These are phyloP conservation scores for Sebastolobus alascanus DNA, from an alignment of 2,797 vertebrate genomes.

Conservation along the genomic window DNA sequence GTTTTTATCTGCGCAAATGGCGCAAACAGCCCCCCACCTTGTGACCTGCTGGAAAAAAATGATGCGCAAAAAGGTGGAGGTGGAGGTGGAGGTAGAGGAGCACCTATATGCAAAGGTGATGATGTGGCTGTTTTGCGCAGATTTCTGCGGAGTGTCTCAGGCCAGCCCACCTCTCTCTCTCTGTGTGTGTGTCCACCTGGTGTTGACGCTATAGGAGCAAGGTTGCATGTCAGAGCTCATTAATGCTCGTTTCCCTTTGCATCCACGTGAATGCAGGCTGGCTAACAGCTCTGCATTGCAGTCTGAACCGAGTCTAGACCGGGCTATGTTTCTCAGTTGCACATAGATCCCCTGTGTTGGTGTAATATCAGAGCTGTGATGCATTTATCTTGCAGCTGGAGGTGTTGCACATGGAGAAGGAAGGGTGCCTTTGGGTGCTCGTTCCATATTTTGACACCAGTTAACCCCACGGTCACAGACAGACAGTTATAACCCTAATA, in stretches of 20 bases:
- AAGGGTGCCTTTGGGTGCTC: constrained; percentile 18
- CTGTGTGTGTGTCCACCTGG: constrained; percentile 58
- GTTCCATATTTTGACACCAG: constrained; percentile 20
- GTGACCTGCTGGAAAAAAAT: constrained; percentile 14
- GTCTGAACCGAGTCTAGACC: constrained; percentile 73
- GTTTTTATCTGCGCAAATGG: constrained; percentile 43
- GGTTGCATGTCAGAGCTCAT: constrained; percentile 75
- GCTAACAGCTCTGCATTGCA: constrained; percentile 81
- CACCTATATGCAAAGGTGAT: constrained; percentile 58
- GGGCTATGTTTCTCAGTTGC: constrained; percentile 53
- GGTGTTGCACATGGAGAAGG: constrained; percentile 24
- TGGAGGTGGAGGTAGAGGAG: constrained; percentile 45
- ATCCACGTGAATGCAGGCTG: constrained; percentile 68
- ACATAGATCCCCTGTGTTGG: constrained; percentile 53
- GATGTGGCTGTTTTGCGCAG: constrained; percentile 64
- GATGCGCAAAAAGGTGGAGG: background rate
- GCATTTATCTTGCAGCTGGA: constrained; percentile 33
- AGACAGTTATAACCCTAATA: background rate
- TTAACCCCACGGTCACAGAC: background rate
- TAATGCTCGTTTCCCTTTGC: constrained; percentile 57
- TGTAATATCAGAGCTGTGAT: constrained; percentile 42
- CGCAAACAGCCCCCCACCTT: constrained; percentile 51
- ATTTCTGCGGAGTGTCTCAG: background rate
- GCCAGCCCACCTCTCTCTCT: constrained; percentile 18
- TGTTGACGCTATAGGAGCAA: constrained; percentile 50